Base-by-base conservation (phyloP, 1,140 invertebrate species). In the Zophobas atratus region DNA sequence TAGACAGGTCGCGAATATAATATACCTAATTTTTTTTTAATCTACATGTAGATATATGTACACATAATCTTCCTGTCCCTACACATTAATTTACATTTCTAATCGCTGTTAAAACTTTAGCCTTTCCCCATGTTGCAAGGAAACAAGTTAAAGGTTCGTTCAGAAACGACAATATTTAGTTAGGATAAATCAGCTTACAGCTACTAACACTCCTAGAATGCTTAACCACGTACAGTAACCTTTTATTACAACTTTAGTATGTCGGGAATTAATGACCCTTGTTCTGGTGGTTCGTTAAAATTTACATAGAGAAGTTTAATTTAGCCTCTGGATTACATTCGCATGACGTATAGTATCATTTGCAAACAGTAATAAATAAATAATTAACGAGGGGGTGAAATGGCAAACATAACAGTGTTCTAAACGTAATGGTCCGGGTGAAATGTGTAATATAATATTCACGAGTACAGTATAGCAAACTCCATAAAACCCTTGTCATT, bases 211-310 rank as follows among this genome's bases (percentile, higher is more conserved):
- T 20, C 20, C n/a, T 55, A 8, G 35, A 67, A 67, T n/a, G 20
- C 35, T 41, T 43, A 39, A 0, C 20, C 60, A 67, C 60, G 39
- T 43, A 67, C 49, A 43, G 39, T 43, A 46, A 67, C 34, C 32
- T 57, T 57, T 36, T 35, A 35, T 57, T 35, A 57, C 3, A 57
- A 57, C 34, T 20, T 33, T 32, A 41, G 57, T n/a, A 41, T 43
- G 57, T 63, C 8, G 36, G 35, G 20, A 67, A 67, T 67, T 67
- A 67, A 67, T 67, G 60, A 67, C 36, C 36, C 39, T 67, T 41
- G 60, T 67, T 6, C 1, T n/a, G n/a, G 38, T n/a, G 39, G 39
- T 67, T 46, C 39, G 39, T 43, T 67, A 67, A 67, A 67, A 67
- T 67, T 67, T 67, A 67, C 60, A 67, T 32, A 43, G 60, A 51